Evolutionary conservation across 2,888 invertebrate genomes (phyloP).

Genomic region (Epirrhoe alternata): DNA sequence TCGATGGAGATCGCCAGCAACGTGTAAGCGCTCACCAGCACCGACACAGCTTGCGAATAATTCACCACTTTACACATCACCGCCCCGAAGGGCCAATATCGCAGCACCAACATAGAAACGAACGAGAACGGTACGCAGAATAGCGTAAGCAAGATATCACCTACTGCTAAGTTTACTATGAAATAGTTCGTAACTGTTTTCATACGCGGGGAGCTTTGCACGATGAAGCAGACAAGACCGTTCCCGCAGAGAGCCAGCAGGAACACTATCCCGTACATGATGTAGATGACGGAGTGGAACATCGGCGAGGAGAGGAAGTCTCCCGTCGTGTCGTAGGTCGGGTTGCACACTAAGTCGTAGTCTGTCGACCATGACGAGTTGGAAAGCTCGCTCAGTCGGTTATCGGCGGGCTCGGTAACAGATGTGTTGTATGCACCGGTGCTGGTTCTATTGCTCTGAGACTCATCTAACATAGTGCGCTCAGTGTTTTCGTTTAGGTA

Average conservation of each 20-base stretch:
- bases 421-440: constrained; percentile 43
- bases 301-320: constrained; percentile 74
- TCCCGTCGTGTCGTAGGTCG: constrained; percentile 50
- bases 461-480: constrained; percentile 63
- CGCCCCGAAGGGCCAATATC: constrained; percentile 95
- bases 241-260: constrained; percentile 90
- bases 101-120: constrained; percentile 90
- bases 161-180: constrained; percentile 94
- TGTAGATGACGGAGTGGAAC: constrained; percentile 88
- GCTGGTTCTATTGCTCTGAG: constrained; percentile 53
- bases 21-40: constrained; percentile 94
- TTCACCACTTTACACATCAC: constrained; percentile 93
- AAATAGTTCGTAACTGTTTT: constrained; percentile 96
- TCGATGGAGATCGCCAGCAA: constrained; percentile 96
- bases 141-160: constrained; percentile 95
- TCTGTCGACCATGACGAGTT: constrained; percentile 61
- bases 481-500: constrained; percentile 19
- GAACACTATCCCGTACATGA: constrained; percentile 90
- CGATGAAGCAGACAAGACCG: constrained; percentile 94
- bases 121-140: constrained; percentile 97
- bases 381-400: constrained; percentile 40
- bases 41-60: constrained; percentile 92
- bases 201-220: constrained; percentile 93
- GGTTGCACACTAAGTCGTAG: constrained; percentile 55
- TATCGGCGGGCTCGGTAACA: constrained; percentile 42